phyloP scores from a whole-genome alignment of 1,140 invertebrate genomes.

The Drosophila busckii region DNA sequence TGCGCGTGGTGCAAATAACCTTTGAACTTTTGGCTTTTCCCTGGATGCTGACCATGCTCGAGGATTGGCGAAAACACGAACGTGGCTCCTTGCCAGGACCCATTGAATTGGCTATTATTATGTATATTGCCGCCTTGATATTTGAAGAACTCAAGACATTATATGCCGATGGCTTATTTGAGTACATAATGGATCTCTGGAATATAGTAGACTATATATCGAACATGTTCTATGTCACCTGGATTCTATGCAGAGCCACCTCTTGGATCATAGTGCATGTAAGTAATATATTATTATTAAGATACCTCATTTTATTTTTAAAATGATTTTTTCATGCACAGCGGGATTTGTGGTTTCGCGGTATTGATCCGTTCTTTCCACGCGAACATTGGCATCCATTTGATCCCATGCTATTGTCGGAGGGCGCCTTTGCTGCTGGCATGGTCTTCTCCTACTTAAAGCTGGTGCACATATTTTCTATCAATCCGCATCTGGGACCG shows the following conservation, averaged over 20 bases:
- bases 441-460: constrained; percentile 98
- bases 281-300: constrained; percentile 23
- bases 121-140: constrained; percentile 92
- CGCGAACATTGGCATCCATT: constrained; percentile 94
- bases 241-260: constrained; percentile 89
- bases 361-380: constrained; percentile 89
- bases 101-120: constrained; percentile 89
- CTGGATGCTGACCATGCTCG: constrained; percentile 85
- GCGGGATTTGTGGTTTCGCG: constrained; percentile 84
- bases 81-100: constrained; percentile 90
- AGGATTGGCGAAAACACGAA: constrained; percentile 87
- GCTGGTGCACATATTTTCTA: constrained; percentile 96
- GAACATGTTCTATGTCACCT: constrained; percentile 95
- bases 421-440: constrained; percentile 95
- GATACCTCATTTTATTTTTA: not conserved
- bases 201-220: constrained; percentile 98
- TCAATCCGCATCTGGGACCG: constrained; percentile 95
- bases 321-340: constrained; percentile 66
- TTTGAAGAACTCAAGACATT: constrained; percentile 92
- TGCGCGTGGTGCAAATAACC: constrained; percentile 87
- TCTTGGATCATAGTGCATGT: constrained; percentile 89
- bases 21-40: constrained; percentile 88
- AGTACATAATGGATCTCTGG: constrained; percentile 96
- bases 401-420: constrained; percentile 95
- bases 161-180: constrained; percentile 91